Base-by-base conservation (phyloP, 2,888 invertebrate species). In the Agrotis puta region DNA sequence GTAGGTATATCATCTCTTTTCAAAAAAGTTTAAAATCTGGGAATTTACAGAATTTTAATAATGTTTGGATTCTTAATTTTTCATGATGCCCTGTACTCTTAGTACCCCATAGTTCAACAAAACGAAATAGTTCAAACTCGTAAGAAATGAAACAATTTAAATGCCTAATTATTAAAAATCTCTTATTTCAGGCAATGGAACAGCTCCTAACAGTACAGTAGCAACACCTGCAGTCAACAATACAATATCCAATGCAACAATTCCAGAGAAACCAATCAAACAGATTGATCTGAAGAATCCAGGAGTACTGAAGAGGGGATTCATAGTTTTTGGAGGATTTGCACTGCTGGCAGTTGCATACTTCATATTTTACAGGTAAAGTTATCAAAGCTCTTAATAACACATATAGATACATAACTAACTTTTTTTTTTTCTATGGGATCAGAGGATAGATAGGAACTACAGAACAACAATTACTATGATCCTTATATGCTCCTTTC, bases 281-380 rank as follows among this genome's bases (percentile, higher is more conserved):
- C 71, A 84, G 6, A 65, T 92, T 24, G 92, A 94, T 73, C 76
- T 94, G 3, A 92, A 91, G 48, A 92, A 89, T 53, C 94, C 96
- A 0, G 96, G 95, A 48, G 96, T 95, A 45, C 79, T 94, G 54
- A 95, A 93, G 77, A 88, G 96, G 81, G 96, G 93, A 2, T 83
- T 94, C 3, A 96, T 96, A 65, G 96, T 96, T 0, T 96, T 96
- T 84, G 95, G 96, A 66, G 95, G 95, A 56, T 94, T 96, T 86
- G 91, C 93, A 2, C 82, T 96, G 20, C 86, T 96, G 74, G 96
- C 94, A 22, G 84, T 92, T 20, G 94, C 94, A 20, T 96, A 96
- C 85, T 94, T 95, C 75, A 90, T 96, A 87, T 94, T 95, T 84
- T 96, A 96, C 83, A 95, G 92, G 96, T 96, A 91, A 61, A 2